Conservation (phyloP, 2,888 invertebrate genomes). For the Melipona beecheii region DNA sequence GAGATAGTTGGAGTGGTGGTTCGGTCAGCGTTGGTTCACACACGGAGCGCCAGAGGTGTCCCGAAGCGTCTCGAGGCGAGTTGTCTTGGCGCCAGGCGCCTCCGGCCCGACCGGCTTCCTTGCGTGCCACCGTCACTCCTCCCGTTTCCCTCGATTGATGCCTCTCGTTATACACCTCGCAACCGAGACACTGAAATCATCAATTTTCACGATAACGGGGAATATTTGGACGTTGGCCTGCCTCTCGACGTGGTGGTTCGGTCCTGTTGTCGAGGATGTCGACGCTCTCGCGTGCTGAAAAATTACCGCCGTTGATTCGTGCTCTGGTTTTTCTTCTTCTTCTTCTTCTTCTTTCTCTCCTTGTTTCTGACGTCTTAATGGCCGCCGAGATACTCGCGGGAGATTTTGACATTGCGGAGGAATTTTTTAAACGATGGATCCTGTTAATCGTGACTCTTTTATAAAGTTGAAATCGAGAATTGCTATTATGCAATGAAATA, state of each 20-base stretch:
- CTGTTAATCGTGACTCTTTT: too few species aligned
- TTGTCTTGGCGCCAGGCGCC: slow-evolving; percentile 67
- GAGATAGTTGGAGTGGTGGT: not conserved
- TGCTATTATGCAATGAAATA: too few species aligned
- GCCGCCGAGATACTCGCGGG: not conserved
- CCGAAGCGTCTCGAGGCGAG: slow-evolving; percentile 32
- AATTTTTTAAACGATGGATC: not conserved
- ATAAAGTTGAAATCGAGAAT: too few species aligned
- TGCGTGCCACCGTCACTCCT: slow-evolving; percentile 40
- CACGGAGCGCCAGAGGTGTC: slow-evolving; percentile 1
- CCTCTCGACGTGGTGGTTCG: not conserved
- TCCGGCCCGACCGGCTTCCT: slow-evolving; percentile 36
- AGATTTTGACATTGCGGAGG: not conserved
- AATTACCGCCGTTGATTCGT: not conserved
- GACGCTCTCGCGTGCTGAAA: not conserved
- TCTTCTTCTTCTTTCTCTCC: not conserved
- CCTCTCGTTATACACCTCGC: slow-evolving; percentile 34
- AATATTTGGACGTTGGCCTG: not conserved
- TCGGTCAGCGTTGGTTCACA: slow-evolving; percentile 30
- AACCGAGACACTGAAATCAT: slow-evolving; percentile 33
- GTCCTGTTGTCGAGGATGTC: not conserved
- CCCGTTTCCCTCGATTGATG: slow-evolving; percentile 34
- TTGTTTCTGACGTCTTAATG: not conserved
- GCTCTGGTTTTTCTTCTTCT: not conserved
- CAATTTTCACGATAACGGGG: slow-evolving; percentile 26